Evolutionary conservation across 1,140 invertebrate species (phyloP), one percentile per base, ranked within the genome.

Genomic region (Luehdorfia chinensis): DNA sequence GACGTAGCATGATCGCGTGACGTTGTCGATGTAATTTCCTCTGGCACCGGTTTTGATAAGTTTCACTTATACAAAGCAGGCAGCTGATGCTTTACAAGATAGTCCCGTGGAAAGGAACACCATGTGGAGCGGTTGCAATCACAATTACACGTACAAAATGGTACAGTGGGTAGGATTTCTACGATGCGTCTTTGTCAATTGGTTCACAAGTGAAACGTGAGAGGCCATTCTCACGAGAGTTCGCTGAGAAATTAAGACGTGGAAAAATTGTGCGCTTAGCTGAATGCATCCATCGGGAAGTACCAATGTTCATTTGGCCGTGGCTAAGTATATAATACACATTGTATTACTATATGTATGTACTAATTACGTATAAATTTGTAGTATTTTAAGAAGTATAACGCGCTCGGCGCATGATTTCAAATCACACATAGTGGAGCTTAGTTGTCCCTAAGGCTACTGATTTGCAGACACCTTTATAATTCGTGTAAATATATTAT

Each of bases 401-500:
- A 60, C 48, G 78, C 77, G 79, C 79, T 75, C 79, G 71, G 79
- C 83, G 83, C 67, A 71, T 63, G 66, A 74, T 80, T 83, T 84
- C 64, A 83, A 83, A 86, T 84, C 83, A 84, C 77, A 81, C 70
- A 79, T 83, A 84, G 83, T 78, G 68, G 74, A 84, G 79, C 77
- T 83, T 86, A 86, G 77, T 77, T 85, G 70, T 84, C 81, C 69
- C 75, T 75, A 75, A 74, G 75, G 69, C 76, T 81, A 77, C 78
- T 75, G 61, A 65, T 80, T 81, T 81, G 78, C 83, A 76, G 80
- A 73, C 70, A 80, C 73, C 73, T 84, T 74, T 78, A 83, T 77
- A 71, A 75, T 83, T 84, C 72, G 72, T 86, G 83, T 86, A 84
- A 86, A 86, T 86, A 85, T 85, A 85, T 81, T 71, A 78, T 85